Evolutionary conservation across 2,888 invertebrate species (phyloP).

Genomic region (Erpobdella octoculata): DNA sequence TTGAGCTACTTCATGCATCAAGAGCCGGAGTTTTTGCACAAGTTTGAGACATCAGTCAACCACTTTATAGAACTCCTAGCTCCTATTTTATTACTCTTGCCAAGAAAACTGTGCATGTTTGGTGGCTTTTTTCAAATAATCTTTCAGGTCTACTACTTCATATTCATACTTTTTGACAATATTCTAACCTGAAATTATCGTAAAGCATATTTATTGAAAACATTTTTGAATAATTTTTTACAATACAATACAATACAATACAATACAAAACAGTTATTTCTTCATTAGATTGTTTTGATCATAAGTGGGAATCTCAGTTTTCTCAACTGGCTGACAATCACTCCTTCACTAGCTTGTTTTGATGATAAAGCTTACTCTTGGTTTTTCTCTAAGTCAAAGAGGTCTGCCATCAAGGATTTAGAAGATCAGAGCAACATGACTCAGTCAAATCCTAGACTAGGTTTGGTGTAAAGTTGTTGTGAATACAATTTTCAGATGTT

Average conservation of each 20-base stretch:
- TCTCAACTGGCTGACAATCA: conserved; percentile 54
- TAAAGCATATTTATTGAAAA: not conserved
- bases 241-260: not conserved
- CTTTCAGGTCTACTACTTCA: conserved; percentile 47
- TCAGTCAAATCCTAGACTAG: not conserved
- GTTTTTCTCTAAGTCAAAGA: conserved; percentile 40
- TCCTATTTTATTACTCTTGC: conserved; percentile 48
- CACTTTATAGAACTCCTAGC: conserved; percentile 52
- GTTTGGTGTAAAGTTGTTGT: too few species aligned
- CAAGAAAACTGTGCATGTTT: conserved; percentile 41
- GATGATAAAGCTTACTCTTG: conserved; percentile 48
- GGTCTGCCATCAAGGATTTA: not conserved
- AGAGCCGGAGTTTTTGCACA: conserved; percentile 48
- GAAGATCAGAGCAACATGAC: not conserved
- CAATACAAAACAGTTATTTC: not conserved
- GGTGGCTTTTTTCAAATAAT: conserved; percentile 51
- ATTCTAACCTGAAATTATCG: not conserved
- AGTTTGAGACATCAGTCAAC: conserved; percentile 51
- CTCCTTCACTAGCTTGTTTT: conserved; percentile 51
- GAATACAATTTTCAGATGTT: too few species aligned
- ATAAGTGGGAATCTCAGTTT: conserved; percentile 54
- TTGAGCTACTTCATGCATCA: conserved; percentile 52
- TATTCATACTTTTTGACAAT: not conserved
- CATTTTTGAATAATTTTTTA: not conserved
- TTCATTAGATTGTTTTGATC: conserved; percentile 49